phyloP scores from a whole-genome alignment of 2,113 vertebrate species.

The Pituophis catenifer region DNA sequence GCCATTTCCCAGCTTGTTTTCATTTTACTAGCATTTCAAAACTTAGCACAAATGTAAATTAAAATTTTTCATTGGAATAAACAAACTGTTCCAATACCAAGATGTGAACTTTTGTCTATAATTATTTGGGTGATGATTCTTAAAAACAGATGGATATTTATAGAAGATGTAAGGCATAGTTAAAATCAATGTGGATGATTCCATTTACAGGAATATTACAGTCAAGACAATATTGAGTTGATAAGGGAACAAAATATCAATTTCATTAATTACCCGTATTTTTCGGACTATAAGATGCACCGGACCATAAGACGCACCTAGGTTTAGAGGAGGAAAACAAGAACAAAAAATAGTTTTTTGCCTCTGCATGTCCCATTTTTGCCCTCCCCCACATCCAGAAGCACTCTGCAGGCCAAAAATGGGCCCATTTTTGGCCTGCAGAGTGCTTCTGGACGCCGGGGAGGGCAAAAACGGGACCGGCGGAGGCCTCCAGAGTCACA shows the following conservation, averaged over 20 bases:
- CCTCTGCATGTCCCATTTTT: too few species aligned
- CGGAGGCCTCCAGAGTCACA: background rate
- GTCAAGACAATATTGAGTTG: background rate
- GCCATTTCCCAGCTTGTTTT: slow-evolving; percentile 22
- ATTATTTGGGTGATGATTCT: accelerated
- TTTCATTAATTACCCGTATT: accelerated
- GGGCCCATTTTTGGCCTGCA: too few species aligned
- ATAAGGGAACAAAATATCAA: background rate
- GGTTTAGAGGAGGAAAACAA: too few species aligned
- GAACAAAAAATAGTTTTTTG: too few species aligned
- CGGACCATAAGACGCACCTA: too few species aligned
- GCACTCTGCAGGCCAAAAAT: too few species aligned
- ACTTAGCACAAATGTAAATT: slow-evolving; percentile 31
- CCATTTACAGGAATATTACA: background rate
- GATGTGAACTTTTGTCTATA: accelerated
- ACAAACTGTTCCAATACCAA: slow-evolving; percentile 22
- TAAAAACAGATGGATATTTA: background rate
- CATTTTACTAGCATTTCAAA: slow-evolving; percentile 14
- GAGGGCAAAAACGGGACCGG: too few species aligned
- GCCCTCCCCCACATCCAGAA: too few species aligned
- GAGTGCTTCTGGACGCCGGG: too few species aligned
- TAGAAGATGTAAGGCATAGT: accelerated
- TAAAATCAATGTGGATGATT: background rate
- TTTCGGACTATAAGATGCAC: too few species aligned
- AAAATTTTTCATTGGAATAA: slow-evolving; percentile 56